These are phyloP conservation scores for Cassiopea xamachana DNA, from an alignment of 30 jellyfish, hydroid and myxozoan species.

Conservation along the genomic window DNA sequence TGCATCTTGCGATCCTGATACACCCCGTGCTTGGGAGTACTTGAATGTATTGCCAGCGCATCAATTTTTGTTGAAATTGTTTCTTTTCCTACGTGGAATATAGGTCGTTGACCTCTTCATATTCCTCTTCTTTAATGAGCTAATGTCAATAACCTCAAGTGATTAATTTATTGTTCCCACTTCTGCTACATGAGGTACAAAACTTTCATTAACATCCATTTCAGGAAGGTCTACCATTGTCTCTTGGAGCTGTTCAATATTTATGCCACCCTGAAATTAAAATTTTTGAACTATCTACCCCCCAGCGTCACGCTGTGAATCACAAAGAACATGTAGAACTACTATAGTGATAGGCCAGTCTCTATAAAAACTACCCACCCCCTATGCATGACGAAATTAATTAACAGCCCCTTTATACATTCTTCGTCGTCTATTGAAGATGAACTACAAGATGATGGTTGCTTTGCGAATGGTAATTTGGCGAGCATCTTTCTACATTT, in stretches of 20 bases:
- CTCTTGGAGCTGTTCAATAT: too few species aligned
- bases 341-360: too few species aligned
- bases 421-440: neutral
- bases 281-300: too few species aligned
- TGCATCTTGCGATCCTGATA: neutral
- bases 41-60: neutral
- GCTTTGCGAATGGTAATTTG: constrained; percentile 2
- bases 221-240: neutral
- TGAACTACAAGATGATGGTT: constrained; percentile 6
- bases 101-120: neutral
- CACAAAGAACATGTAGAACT: too few species aligned
- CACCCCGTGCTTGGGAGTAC: constrained; percentile 11
- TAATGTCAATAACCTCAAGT: constrained; percentile 5
- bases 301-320: too few species aligned
- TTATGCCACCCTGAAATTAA: too few species aligned
- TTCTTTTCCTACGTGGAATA: neutral
- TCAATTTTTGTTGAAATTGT: neutral
- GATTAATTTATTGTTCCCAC: constrained; percentile 2
- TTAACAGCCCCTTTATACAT: neutral
- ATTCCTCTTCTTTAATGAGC: constrained; percentile 1
- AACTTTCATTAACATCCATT: neutral
- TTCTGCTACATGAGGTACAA: constrained; percentile 2
- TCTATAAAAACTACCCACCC: too few species aligned
- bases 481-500: neutral
- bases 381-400: too few species aligned